Evolutionary conservation across 2,888 invertebrate genomes (phyloP).

Genomic region (Macrosoma leucophasiata): DNA sequence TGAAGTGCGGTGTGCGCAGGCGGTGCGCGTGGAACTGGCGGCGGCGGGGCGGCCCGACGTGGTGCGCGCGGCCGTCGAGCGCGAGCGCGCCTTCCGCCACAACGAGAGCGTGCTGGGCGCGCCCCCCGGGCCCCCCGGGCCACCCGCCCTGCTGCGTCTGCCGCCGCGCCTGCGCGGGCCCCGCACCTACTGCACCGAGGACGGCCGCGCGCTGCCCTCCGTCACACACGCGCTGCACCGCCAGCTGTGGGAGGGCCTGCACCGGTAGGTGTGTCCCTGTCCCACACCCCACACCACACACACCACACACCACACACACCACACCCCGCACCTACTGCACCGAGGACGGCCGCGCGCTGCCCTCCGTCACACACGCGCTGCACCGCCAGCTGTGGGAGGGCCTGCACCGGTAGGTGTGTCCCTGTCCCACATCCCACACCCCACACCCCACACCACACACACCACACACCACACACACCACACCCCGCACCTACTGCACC

Average conservation of each 20-base stretch:
- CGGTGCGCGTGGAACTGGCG: slow-evolving; percentile 58
- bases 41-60: slow-evolving; percentile 47
- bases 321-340: too few relatives aligned
- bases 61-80: slow-evolving; percentile 52
- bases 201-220: slow-evolving; percentile 87
- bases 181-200: slow-evolving; percentile 84
- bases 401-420: too few relatives aligned
- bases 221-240: slow-evolving; percentile 80
- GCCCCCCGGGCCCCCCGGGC: slow-evolving; percentile 23
- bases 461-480: too few relatives aligned
- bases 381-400: too few relatives aligned
- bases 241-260: slow-evolving; percentile 81
- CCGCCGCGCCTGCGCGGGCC: slow-evolving; percentile 68
- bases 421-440: too few relatives aligned
- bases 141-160: slow-evolving; percentile 79
- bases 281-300: too few relatives aligned
- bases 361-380: too few relatives aligned
- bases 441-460: too few relatives aligned
- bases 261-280: too few relatives aligned
- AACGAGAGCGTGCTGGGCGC: slow-evolving; percentile 87
- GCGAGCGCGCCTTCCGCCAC: slow-evolving; percentile 79
- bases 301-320: too few relatives aligned
- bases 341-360: slow-evolving; percentile 54
- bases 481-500: too few relatives aligned
- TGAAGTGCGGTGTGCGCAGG: slow-evolving; percentile 24